phyloP scores from a whole-genome alignment of 2,113 vertebrate species.

The Mormoops blainvillei region DNA sequence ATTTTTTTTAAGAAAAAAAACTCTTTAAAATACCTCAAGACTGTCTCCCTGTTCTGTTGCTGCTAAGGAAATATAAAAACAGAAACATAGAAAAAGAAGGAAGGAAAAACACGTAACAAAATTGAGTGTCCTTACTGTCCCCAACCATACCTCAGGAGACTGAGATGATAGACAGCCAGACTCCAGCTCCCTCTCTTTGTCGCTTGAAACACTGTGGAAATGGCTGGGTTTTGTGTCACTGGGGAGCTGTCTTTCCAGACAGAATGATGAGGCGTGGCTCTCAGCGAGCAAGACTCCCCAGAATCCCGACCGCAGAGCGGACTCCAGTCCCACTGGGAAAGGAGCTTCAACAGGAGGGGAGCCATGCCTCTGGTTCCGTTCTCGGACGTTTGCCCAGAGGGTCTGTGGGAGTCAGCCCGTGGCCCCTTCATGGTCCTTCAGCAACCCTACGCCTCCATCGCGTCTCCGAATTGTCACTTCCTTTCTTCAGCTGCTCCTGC shows the following conservation, averaged over 20 bases:
- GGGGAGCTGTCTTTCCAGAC: background rate
- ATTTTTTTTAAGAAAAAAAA: slow-evolving; percentile 79
- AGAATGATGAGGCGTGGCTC: background rate
- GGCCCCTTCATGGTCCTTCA: background rate
- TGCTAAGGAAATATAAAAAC: slow-evolving; percentile 73
- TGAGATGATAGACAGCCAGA: background rate
- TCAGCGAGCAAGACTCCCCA: background rate
- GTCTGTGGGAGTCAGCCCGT: background rate
- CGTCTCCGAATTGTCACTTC: background rate
- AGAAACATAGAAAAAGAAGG: slow-evolving; percentile 52
- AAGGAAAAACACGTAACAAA: slow-evolving; percentile 13
- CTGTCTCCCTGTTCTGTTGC: slow-evolving; percentile 79
- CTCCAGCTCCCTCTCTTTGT: background rate
- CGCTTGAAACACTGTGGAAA: background rate
- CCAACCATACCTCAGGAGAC: background rate
- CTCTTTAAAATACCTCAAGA: slow-evolving; percentile 82
- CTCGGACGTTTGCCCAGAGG: background rate
- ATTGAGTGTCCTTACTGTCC: slow-evolving; percentile 52
- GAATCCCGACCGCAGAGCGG: background rate
- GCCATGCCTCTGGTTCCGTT: background rate
- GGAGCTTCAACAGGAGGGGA: background rate
- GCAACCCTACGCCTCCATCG: background rate
- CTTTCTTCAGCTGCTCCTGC: background rate
- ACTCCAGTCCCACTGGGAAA: background rate
- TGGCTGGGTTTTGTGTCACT: background rate